phyloP scores from a whole-genome alignment of 2,113 vertebrate species.

The Hypomesus transpacificus region DNA sequence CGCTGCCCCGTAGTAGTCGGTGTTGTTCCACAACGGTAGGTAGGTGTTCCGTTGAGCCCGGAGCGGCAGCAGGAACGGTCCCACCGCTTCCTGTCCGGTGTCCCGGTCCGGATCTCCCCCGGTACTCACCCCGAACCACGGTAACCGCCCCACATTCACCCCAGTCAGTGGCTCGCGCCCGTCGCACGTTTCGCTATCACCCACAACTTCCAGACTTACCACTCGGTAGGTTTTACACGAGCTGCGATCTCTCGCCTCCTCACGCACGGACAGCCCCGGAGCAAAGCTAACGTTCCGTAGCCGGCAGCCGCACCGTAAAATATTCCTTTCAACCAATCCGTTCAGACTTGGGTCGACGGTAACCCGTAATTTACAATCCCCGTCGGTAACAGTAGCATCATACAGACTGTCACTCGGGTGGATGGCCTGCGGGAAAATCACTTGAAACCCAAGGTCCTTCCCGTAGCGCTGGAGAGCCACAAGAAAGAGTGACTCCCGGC shows the following conservation, averaged over 20 bases:
- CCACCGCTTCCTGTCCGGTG: slow-evolving; percentile 31
- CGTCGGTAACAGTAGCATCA: slow-evolving; percentile 66
- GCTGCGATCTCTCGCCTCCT: background rate
- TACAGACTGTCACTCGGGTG: slow-evolving; percentile 59
- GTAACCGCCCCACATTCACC: slow-evolving; percentile 26
- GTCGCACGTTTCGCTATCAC: slow-evolving; percentile 13
- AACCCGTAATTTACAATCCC: slow-evolving; percentile 62
- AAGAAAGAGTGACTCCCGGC: slow-evolving; percentile 50
- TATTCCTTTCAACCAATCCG: slow-evolving; percentile 54
- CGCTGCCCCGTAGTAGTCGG: slow-evolving; percentile 55
- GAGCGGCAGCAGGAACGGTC: slow-evolving; percentile 49
- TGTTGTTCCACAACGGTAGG: slow-evolving; percentile 72
- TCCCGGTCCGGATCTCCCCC: background rate
- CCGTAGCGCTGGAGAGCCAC: slow-evolving; percentile 58
- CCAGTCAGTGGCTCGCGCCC: slow-evolving; percentile 28
- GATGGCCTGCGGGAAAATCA: slow-evolving; percentile 59
- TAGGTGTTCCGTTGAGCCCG: slow-evolving; percentile 63
- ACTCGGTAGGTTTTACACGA: slow-evolving; percentile 16
- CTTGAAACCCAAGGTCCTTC: slow-evolving; percentile 47
- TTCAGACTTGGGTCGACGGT: slow-evolving; percentile 68
- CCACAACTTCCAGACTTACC: slow-evolving; percentile 35
- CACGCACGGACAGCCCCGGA: slow-evolving; percentile 23
- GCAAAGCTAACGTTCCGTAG: slow-evolving; percentile 50
- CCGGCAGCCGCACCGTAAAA: slow-evolving; percentile 46
- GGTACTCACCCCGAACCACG: slow-evolving; percentile 22